Evolutionary conservation across 1,140 invertebrate genomes (phyloP).

Genomic region (Xylocopa sonorina): DNA sequence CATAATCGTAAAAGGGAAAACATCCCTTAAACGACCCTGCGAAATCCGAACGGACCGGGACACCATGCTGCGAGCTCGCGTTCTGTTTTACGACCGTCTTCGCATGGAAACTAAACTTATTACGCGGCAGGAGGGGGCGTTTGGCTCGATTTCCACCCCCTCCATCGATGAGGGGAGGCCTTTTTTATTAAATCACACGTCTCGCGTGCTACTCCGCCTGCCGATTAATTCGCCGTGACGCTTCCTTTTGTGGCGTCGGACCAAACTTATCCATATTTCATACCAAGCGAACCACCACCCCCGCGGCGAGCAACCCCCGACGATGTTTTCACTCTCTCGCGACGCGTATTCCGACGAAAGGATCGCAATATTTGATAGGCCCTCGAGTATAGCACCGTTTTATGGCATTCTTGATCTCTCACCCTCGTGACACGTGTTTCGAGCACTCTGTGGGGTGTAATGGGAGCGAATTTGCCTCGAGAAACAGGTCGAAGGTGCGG

Average conservation of each 20-base stretch:
- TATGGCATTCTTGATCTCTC: neutral
- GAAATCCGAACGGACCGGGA: slow-evolving; percentile 70
- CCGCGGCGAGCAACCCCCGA: neutral
- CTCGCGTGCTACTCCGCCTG: slow-evolving; percentile 73
- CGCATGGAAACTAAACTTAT: slow-evolving; percentile 81
- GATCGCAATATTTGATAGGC: slow-evolving; percentile 27
- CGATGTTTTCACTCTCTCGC: slow-evolving; percentile 55
- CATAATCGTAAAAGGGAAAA: slow-evolving; percentile 27
- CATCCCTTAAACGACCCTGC: slow-evolving; percentile 24
- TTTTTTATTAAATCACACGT: slow-evolving; percentile 80
- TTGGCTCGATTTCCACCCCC: slow-evolving; percentile 66
- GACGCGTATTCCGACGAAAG: slow-evolving; percentile 2
- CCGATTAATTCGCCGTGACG: slow-evolving; percentile 80
- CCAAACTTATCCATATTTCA: slow-evolving; percentile 75
- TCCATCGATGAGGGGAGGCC: slow-evolving; percentile 66
- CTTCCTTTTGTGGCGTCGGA: slow-evolving; percentile 74
- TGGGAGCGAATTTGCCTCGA: neutral
- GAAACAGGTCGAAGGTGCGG: neutral
- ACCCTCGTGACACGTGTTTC: neutral
- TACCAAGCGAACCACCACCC: slow-evolving; percentile 27
- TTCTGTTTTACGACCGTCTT: slow-evolving; percentile 77
- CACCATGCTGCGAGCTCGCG: slow-evolving; percentile 74
- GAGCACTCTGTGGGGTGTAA: neutral
- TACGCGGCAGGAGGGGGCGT: slow-evolving; percentile 74
- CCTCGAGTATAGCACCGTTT: neutral